Percentiles rank a stretch among this genome's conserved stretches.
Conservation (phyloP, 2,113 vertebrate genomes). For the Phyllostomus discolor region DNA sequence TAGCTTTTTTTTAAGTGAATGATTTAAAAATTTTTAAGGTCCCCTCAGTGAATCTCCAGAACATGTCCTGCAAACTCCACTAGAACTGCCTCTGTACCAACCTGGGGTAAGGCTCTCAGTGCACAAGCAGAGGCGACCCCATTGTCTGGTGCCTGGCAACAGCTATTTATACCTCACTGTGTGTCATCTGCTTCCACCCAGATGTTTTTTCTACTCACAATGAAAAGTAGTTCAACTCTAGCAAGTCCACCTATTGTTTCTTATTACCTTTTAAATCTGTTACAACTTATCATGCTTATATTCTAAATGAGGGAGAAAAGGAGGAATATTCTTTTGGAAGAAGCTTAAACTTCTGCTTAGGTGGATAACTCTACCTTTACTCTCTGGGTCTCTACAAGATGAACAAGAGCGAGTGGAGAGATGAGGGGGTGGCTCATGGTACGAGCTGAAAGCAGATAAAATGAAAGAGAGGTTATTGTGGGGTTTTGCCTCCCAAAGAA, state of each 20-base stretch:
- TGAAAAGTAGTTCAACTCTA: neutral
- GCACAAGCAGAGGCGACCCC: neutral
- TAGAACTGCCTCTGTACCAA: neutral
- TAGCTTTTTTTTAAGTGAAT: neutral
- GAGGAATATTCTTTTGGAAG: neutral
- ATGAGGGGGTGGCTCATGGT: neutral
- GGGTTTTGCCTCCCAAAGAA: neutral
- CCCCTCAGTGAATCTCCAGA: neutral
- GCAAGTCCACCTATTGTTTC: neutral
- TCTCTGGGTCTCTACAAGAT: neutral
- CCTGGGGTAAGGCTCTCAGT: neutral
- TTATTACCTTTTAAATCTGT: neutral
- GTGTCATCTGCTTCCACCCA: neutral
- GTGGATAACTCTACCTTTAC: neutral
- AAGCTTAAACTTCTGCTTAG: neutral
- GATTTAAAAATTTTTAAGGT: neutral
- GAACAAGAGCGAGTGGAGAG: neutral
- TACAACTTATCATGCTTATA: neutral
- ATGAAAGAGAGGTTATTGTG: neutral
- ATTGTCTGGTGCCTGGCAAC: slow-evolving; percentile 28
- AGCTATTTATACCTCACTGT: slow-evolving; percentile 12
- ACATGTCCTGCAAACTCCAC: neutral
- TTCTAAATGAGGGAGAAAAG: neutral
- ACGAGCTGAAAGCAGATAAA: neutral
- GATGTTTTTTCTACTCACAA: neutral